Evolutionary conservation across 2,888 invertebrate species (phyloP).

Genomic region (Pachliopta kotzebuea): DNA sequence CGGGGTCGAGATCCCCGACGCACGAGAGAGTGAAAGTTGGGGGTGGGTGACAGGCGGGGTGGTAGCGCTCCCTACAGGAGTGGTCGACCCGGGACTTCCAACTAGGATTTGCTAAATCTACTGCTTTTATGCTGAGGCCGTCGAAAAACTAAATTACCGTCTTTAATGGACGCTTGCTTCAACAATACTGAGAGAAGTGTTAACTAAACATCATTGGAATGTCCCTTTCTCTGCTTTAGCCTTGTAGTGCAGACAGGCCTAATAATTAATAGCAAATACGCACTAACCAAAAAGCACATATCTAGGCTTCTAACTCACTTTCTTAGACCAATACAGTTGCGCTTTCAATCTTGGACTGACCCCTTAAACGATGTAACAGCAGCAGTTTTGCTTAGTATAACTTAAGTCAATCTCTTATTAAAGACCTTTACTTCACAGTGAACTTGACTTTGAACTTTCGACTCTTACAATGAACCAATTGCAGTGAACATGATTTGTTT

Average conservation of each 20-base stretch:
- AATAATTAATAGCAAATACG: not conserved
- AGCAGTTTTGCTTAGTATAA: no score
- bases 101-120: constrained; percentile 76
- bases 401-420: no score
- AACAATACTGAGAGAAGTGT: not conserved
- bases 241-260: not conserved
- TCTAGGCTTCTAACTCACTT: no score
- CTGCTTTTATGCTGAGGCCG: constrained; percentile 59
- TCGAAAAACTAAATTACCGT: constrained; percentile 42
- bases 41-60: constrained; percentile 65
- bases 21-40: constrained; percentile 75
- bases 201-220: constrained; percentile 1
- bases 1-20: constrained; percentile 70
- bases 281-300: no score
- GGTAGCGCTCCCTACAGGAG: constrained; percentile 64
- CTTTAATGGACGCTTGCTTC: constrained; percentile 4
- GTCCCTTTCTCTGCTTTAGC: not conserved
- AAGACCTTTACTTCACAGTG: no score
- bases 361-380: no score
- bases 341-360: no score
- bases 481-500: no score
- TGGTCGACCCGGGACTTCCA: constrained; percentile 74
- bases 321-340: no score
- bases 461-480: no score
- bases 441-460: no score